These are phyloP conservation scores for Tokudaia tokunoshimensis DNA, from an alignment of 2,797 vertebrate species.

Conservation along the genomic window DNA sequence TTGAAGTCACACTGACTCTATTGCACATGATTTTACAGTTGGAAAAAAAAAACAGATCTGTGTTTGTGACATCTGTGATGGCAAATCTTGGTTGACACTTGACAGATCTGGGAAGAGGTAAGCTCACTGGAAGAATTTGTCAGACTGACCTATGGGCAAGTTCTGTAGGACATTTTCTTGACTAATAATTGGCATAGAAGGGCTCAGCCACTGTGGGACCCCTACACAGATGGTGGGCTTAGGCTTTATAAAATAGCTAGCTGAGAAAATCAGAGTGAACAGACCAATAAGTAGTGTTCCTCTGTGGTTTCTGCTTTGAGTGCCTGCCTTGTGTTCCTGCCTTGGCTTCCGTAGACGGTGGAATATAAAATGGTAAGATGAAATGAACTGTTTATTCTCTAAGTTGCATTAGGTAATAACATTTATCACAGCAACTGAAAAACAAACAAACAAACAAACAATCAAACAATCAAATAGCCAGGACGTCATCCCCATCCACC, in stretches of 20 bases:
- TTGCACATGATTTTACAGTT: neutral
- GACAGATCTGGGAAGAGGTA: neutral
- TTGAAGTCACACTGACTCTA: neutral
- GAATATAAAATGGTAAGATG: neutral
- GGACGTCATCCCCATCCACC: neutral
- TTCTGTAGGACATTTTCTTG: neutral
- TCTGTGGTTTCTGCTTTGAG: neutral
- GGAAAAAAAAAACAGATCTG: neutral
- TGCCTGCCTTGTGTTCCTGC: neutral
- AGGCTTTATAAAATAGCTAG: neutral
- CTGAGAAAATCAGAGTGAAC: neutral
- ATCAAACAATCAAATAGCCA: no score
- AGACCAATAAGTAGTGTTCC: neutral
- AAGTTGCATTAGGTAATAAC: neutral
- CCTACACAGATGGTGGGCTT: neutral
- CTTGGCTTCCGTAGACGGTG: neutral
- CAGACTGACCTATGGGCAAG: neutral
- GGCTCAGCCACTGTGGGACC: neutral
- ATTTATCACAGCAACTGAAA: neutral
- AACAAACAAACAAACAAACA: neutral
- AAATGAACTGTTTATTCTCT: neutral
- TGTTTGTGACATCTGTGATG: neutral
- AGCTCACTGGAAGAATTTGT: neutral
- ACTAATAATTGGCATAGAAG: neutral
- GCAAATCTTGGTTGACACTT: neutral